Percentiles rank a stretch among this genome's conserved stretches.
These are phyloP conservation scores for Micromussa lordhowensis DNA, from an alignment of 92 coral and sea anemone species.

Conservation along the genomic window DNA sequence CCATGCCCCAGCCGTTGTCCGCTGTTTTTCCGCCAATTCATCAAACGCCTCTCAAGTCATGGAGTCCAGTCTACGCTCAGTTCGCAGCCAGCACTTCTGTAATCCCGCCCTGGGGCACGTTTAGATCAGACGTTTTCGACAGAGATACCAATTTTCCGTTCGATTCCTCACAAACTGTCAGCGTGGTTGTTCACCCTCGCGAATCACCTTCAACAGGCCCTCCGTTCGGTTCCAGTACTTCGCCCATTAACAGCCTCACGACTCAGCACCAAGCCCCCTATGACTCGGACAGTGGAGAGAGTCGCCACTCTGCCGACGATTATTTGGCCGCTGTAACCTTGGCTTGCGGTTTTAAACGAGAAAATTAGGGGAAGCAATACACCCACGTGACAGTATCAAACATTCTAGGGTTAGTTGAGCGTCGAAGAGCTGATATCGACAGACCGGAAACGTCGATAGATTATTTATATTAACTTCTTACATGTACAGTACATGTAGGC, in stretches of 20 bases:
- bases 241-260: neutral
- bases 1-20: constrained; percentile 14
- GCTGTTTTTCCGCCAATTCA: constrained; percentile 28
- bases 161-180: neutral
- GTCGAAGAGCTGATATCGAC: neutral
- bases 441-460: neutral
- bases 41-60: constrained; percentile 2
- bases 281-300: constrained; percentile 39
- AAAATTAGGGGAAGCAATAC: constrained; percentile 27
- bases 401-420: neutral
- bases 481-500: no score
- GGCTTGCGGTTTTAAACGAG: constrained; percentile 61
- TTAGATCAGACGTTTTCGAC: neutral
- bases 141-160: neutral
- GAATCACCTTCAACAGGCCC: neutral
- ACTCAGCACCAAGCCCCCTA: constrained; percentile 23
- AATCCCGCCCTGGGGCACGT: neutral
- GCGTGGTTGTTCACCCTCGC: neutral
- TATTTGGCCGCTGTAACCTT: constrained; percentile 71
- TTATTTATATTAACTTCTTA: no score
- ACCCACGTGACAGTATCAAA: neutral
- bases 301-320: constrained; percentile 62
- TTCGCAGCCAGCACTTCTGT: neutral
- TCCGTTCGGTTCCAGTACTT: neutral
- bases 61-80: constrained; percentile 23